These are phyloP conservation scores for Amiota mariae DNA, from an alignment of 2,888 invertebrate species.

Conservation along the genomic window DNA sequence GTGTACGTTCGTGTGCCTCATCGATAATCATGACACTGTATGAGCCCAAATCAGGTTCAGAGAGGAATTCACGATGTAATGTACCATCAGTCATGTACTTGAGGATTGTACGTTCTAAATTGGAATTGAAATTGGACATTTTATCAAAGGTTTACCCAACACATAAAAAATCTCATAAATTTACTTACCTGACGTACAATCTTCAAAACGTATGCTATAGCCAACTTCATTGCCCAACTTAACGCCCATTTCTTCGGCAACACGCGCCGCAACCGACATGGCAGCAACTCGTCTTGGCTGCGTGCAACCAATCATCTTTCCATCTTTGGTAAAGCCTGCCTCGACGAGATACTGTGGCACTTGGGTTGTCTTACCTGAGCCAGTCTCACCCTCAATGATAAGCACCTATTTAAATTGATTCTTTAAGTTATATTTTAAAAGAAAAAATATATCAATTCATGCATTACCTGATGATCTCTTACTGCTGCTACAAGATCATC, in stretches of 20 bases:
- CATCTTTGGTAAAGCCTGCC: conserved; percentile 88
- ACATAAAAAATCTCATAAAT: background rate
- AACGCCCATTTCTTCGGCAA: conserved; percentile 97
- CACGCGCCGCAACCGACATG: conserved; percentile 99
- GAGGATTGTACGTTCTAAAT: conserved; percentile 89
- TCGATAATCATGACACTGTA: conserved; percentile 99
- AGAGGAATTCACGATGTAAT: conserved; percentile 95
- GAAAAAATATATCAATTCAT: background rate
- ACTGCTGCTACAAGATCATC: conserved; percentile 93
- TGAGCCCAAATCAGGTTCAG: conserved; percentile 95
- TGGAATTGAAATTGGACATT: background rate
- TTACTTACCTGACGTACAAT: conserved; percentile 87
- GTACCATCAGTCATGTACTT: conserved; percentile 99
- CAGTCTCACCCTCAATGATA: conserved; percentile 98
- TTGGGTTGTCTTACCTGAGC: conserved; percentile 99
- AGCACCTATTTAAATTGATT: conserved; percentile 76
- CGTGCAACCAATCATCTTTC: conserved; percentile 95
- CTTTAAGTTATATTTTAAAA: background rate
- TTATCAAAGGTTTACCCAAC: background rate
- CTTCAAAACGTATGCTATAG: conserved; percentile 96
- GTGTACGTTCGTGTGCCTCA: conserved; percentile 98
- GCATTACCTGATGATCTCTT: conserved; percentile 83
- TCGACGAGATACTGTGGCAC: conserved; percentile 98
- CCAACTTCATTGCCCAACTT: conserved; percentile 96
- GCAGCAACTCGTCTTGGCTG: conserved; percentile 98